A percentile compares a stretch with the other conserved stretches of the same genome.
Evolutionary conservation across 2,888 invertebrate genomes (phyloP).

Genomic region (Eristalis intricaria): DNA sequence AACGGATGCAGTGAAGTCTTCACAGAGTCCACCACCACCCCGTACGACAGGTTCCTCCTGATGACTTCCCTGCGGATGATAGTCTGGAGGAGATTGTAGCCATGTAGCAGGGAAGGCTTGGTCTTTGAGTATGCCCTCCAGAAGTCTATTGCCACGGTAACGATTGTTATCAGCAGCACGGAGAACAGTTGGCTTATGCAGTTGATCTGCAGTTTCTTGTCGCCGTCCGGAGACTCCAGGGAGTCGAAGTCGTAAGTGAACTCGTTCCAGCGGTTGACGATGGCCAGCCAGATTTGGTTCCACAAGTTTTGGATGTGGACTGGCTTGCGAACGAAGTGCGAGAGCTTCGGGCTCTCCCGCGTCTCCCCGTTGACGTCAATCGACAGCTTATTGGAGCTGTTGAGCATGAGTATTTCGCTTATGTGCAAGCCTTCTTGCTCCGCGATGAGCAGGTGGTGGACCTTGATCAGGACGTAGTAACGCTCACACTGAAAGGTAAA

Average conservation of each 20-base stretch:
- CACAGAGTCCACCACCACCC: slow-evolving; percentile 80
- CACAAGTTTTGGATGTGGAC: slow-evolving; percentile 86
- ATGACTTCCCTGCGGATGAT: slow-evolving; percentile 80
- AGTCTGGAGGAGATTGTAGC: slow-evolving; percentile 64
- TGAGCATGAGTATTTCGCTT: slow-evolving; percentile 88
- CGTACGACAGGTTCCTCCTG: slow-evolving; percentile 78
- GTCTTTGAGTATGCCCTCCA: slow-evolving; percentile 82
- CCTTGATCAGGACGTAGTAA: slow-evolving; percentile 87
- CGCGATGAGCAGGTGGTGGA: slow-evolving; percentile 89
- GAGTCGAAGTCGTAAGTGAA: slow-evolving; percentile 91
- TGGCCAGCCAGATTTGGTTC: slow-evolving; percentile 85
- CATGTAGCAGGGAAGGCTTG: slow-evolving; percentile 76
- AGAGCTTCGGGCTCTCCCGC: slow-evolving; percentile 77
- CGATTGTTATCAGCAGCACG: slow-evolving; percentile 85
- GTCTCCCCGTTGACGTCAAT: slow-evolving; percentile 45
- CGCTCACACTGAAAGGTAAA: slow-evolving; percentile 74
- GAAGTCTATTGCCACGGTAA: slow-evolving; percentile 85
- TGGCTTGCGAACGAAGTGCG: slow-evolving; percentile 84
- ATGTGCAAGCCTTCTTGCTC: slow-evolving; percentile 88
- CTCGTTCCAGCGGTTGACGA: slow-evolving; percentile 90
- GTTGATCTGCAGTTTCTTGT: slow-evolving; percentile 74
- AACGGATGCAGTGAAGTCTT: slow-evolving; percentile 81
- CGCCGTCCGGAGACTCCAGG: slow-evolving; percentile 85
- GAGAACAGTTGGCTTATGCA: slow-evolving; percentile 82
- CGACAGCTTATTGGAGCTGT: slow-evolving; percentile 62